A percentile compares a stretch with the other conserved stretches of the same genome.
Evolutionary conservation across 2,113 vertebrate genomes (phyloP).

Genomic region (Hyperoodon ampullatus): DNA sequence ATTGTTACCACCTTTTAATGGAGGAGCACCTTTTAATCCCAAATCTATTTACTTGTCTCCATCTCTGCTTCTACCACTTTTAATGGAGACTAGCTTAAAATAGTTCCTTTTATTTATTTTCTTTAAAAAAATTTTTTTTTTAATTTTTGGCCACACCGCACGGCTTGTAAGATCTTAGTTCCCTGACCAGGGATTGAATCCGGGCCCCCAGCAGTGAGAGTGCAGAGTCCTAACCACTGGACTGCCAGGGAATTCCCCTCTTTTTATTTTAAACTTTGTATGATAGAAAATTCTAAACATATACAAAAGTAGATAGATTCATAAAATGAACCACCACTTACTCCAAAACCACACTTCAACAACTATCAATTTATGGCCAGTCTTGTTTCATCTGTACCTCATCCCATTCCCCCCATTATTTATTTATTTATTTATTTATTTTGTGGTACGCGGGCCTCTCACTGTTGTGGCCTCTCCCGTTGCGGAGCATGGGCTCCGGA

Average conservation of each 20-base stretch:
- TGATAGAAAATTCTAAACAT: slow-evolving; percentile 25
- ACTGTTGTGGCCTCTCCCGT: too few relatives aligned
- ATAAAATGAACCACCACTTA: not conserved
- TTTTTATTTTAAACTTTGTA: slow-evolving; percentile 29
- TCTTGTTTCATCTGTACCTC: not conserved
- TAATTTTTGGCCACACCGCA: not conserved
- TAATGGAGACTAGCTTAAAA: slow-evolving; percentile 21
- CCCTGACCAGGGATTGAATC: not conserved
- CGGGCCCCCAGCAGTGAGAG: not conserved
- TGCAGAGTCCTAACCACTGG: not conserved
- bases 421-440: not conserved
- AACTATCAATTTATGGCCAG: not conserved
- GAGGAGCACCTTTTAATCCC: not conserved
- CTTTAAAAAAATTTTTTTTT: not conserved
- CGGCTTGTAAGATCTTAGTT: not conserved
- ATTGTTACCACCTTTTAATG: not conserved
- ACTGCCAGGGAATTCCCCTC: not conserved
- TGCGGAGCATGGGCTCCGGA: too few relatives aligned
- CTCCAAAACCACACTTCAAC: not conserved
- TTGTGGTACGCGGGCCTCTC: too few relatives aligned
- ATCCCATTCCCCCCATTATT: slow-evolving; percentile 27
- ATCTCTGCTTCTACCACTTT: not conserved
- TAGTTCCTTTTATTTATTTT: not conserved
- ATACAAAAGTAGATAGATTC: not conserved
- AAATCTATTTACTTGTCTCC: not conserved